These are phyloP conservation scores for Hemicentrotus pulcherrimus DNA, from an alignment of 35 echinoderm and acorn worm genomes.

Conservation along the genomic window DNA sequence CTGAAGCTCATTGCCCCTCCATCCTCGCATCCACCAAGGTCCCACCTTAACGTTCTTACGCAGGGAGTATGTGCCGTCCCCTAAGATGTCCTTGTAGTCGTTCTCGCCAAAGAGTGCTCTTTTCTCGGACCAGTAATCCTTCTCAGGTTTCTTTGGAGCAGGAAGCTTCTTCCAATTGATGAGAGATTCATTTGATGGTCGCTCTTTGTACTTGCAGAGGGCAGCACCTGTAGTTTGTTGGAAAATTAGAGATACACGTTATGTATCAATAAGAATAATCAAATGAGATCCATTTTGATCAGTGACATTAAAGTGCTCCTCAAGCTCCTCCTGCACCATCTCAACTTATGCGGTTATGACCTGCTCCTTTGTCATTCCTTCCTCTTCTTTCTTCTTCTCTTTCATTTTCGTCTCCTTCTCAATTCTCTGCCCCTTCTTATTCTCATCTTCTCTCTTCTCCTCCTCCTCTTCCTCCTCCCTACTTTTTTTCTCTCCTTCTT, in stretches of 20 bases:
- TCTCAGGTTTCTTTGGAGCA: constrained; percentile 68
- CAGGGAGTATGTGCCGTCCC: constrained; percentile 83
- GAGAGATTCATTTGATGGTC: constrained; percentile 73
- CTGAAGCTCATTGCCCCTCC: constrained; percentile 83
- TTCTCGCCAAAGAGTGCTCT: constrained; percentile 94
- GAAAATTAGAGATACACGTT: not conserved
- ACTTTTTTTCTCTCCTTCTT: too few relatives aligned
- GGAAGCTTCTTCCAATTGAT: constrained; percentile 81
- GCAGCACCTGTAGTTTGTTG: not conserved
- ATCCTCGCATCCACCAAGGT: constrained; percentile 89
- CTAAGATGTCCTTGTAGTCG: constrained; percentile 97
- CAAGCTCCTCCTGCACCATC: too few relatives aligned
- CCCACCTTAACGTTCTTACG: constrained; percentile 84
- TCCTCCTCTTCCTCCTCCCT: too few relatives aligned
- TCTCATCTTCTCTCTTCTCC: too few relatives aligned
- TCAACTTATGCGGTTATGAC: too few relatives aligned
- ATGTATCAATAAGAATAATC: not conserved
- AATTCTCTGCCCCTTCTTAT: too few relatives aligned
- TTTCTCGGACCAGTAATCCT: constrained; percentile 82
- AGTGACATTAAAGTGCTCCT: too few relatives aligned
- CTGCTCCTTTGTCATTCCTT: too few relatives aligned
- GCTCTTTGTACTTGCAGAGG: constrained; percentile 34
- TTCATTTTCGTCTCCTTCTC: too few relatives aligned
- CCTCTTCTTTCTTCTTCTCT: too few relatives aligned
- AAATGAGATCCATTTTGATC: not conserved